Evolutionary conservation across 92 coral and sea anemone genomes (phyloP).

Genomic region (Zoanthus sansibaricus): DNA sequence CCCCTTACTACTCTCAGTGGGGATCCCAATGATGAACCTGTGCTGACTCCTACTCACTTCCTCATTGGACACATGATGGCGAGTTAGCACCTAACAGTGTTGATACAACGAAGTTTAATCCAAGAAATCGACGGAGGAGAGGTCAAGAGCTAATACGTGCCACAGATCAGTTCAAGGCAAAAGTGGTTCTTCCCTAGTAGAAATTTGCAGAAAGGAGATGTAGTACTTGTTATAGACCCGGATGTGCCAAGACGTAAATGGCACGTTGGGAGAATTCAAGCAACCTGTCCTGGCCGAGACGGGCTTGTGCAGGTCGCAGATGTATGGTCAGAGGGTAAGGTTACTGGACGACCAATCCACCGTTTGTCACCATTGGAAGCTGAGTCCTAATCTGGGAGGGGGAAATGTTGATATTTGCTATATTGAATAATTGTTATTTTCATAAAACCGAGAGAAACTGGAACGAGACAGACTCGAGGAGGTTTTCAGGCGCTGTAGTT

Average conservation of each 20-base stretch:
- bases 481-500: too few relatives aligned
- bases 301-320: too few relatives aligned
- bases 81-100: conserved; percentile 76
- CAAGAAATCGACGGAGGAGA: conserved; percentile 64
- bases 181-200: conserved; percentile 62
- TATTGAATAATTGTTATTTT: too few relatives aligned
- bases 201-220: background rate
- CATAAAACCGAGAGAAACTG: too few relatives aligned
- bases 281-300: too few relatives aligned
- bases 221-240: conserved; percentile 8
- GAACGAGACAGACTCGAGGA: too few relatives aligned
- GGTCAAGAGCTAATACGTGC: conserved; percentile 70
- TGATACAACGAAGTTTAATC: conserved; percentile 55
- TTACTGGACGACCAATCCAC: conserved; percentile 51
- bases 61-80: conserved; percentile 73
- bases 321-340: background rate
- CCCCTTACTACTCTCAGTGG: background rate
- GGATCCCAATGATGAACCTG: too few relatives aligned
- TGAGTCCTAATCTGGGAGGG: conserved; percentile 28
- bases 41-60: conserved; percentile 64
- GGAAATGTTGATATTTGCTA: conserved; percentile 27
- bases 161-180: conserved; percentile 60
- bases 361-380: conserved; percentile 50
- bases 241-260: conserved; percentile 12
- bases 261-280: conserved; percentile 45